Evolutionary conservation across 2,797 vertebrate species (phyloP).

Genomic region (Pseudocheirus occidentalis): DNA sequence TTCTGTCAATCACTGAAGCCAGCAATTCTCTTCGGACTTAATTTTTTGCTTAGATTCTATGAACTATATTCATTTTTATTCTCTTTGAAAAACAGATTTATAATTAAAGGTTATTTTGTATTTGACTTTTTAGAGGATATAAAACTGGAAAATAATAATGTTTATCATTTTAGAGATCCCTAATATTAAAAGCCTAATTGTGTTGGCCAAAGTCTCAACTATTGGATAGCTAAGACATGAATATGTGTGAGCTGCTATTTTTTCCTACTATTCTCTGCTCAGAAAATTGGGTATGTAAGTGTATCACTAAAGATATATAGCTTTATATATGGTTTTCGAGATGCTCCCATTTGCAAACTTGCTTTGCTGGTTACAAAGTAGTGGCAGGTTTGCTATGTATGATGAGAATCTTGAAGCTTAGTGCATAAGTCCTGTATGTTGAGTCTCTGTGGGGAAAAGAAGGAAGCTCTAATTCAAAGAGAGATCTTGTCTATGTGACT

Average conservation of each 20-base stretch:
- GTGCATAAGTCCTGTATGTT: neutral
- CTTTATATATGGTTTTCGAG: neutral
- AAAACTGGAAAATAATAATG: neutral
- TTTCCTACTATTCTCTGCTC: neutral
- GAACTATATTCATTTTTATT: neutral
- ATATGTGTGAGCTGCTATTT: neutral
- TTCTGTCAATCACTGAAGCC: neutral
- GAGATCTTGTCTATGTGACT: neutral
- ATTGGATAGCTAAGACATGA: neutral
- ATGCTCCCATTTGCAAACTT: neutral
- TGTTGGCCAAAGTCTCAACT: neutral
- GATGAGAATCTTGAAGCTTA: neutral
- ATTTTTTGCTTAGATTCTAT: neutral
- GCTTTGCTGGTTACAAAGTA: neutral
- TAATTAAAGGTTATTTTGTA: neutral
- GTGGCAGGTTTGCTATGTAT: neutral
- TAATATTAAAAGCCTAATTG: neutral
- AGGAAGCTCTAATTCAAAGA: neutral
- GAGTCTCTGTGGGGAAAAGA: no score
- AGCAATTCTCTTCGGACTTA: neutral
- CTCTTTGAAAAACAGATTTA: neutral
- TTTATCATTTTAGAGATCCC: neutral
- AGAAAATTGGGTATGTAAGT: neutral
- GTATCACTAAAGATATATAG: neutral
- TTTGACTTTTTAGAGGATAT: neutral